Conservation (phyloP, 2,113 vertebrate species). For the Nibea albiflora region DNA sequence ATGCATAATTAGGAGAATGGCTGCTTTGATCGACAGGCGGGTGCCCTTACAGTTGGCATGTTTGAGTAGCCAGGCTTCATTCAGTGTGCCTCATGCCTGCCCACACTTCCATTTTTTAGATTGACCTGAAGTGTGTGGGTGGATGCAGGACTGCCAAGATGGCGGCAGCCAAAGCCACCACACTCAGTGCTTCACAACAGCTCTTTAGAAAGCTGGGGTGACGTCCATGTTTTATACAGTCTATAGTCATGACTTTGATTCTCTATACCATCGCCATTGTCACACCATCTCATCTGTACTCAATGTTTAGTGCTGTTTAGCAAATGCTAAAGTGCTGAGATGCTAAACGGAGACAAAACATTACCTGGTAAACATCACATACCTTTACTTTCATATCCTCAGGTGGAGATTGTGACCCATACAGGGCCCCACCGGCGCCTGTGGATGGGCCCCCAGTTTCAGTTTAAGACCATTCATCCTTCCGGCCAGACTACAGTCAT, state of each 20-base stretch:
- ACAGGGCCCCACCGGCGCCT: constrained; percentile 95
- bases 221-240: too few species aligned
- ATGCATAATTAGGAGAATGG: too few species aligned
- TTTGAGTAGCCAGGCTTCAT: too few species aligned
- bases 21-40: too few species aligned
- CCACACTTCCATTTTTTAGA: too few species aligned
- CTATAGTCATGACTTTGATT: not conserved
- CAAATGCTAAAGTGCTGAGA: not conserved
- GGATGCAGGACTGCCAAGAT: too few species aligned
- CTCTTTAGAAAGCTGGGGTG: too few species aligned
- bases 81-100: too few species aligned
- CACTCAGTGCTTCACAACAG: too few species aligned
- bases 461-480: constrained; percentile 99
- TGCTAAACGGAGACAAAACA: not conserved
- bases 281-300: not conserved
- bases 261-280: not conserved
- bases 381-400: constrained; percentile 35
- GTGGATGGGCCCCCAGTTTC: constrained; percentile 99
- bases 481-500: constrained; percentile 98
- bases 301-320: not conserved
- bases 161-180: too few species aligned
- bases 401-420: constrained; percentile 99
- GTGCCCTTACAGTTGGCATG: too few species aligned
- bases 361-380: not conserved
- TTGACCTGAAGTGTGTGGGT: too few species aligned